A percentile compares a stretch with the other conserved stretches of the same genome.
These are phyloP conservation scores for Tiphia femorata DNA, from an alignment of 2,888 invertebrate genomes.

Conservation along the genomic window DNA sequence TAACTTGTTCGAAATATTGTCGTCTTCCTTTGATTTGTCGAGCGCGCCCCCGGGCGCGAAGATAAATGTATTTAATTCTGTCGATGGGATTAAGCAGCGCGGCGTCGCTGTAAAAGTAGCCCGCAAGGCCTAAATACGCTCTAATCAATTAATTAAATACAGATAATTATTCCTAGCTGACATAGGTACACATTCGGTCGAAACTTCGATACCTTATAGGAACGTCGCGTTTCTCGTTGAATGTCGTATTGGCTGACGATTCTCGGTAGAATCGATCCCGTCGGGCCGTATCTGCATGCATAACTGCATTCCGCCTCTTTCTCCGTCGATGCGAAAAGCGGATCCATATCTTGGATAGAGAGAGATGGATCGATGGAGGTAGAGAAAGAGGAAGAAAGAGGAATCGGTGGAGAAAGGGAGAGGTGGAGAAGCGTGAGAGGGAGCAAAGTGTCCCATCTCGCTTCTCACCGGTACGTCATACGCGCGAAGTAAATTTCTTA, in stretches of 20 bases:
- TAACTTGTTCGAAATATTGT: slow-evolving; percentile 9
- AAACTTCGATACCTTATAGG: slow-evolving; percentile 23
- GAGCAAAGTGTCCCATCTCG: not conserved
- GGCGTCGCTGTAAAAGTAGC: slow-evolving; percentile 63
- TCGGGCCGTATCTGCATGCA: not conserved
- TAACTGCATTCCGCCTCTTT: slow-evolving; percentile 15
- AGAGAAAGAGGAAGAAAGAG: not conserved
- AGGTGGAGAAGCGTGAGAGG: not conserved
- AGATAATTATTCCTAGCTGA: slow-evolving; percentile 35
- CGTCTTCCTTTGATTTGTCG: slow-evolving; percentile 12
- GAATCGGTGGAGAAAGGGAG: not conserved
- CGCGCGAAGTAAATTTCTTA: too few relatives aligned
- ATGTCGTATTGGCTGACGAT: slow-evolving; percentile 30
- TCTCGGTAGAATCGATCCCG: slow-evolving; percentile 17
- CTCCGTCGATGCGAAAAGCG: slow-evolving; percentile 1
- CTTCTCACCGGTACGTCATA: not conserved
- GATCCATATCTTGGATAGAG: too few relatives aligned
- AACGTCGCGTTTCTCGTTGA: slow-evolving; percentile 20
- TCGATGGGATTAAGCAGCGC: slow-evolving; percentile 55
- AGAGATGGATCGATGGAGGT: not conserved
- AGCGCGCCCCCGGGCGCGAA: not conserved
- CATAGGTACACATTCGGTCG: slow-evolving; percentile 27
- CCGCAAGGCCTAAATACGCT: slow-evolving; percentile 65
- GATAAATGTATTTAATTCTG: slow-evolving; percentile 39
- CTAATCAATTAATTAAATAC: slow-evolving; percentile 50